phyloP scores from a whole-genome alignment of 2,113 vertebrate genomes.

The Ailuropoda melanoleuca region DNA sequence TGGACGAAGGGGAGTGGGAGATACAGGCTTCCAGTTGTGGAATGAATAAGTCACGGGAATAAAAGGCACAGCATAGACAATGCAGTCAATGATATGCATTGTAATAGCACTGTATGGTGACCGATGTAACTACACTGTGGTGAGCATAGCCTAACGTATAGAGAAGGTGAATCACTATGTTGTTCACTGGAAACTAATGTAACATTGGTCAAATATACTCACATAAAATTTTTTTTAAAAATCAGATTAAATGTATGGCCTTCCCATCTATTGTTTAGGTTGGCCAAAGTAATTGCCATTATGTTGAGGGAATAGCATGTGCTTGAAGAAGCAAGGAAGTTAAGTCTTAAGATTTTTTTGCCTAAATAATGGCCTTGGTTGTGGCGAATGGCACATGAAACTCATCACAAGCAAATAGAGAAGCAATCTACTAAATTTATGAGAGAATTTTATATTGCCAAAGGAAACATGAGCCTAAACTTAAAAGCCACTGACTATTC shows the following conservation, averaged over 20 bases:
- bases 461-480: not conserved
- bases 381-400: not conserved
- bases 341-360: not conserved
- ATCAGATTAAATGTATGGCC: not conserved
- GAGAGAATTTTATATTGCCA: not conserved
- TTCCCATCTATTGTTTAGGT: not conserved
- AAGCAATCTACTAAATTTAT: not conserved
- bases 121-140: not conserved
- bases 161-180: not conserved
- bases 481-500: not conserved
- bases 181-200: not conserved
- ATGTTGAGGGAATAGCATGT: not conserved
- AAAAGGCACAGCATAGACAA: not conserved
- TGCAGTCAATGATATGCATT: not conserved
- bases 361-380: not conserved
- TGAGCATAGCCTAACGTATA: not conserved
- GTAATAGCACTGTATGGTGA: not conserved
- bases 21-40: not conserved
- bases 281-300: not conserved
- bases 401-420: not conserved
- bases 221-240: not conserved
- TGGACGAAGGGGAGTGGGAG: not conserved
- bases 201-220: not conserved
- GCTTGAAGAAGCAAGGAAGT: not conserved
- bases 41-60: not conserved